These are phyloP conservation scores for Passerculus sandwichensis DNA, from an alignment of 2,797 vertebrate species.

Conservation along the genomic window DNA sequence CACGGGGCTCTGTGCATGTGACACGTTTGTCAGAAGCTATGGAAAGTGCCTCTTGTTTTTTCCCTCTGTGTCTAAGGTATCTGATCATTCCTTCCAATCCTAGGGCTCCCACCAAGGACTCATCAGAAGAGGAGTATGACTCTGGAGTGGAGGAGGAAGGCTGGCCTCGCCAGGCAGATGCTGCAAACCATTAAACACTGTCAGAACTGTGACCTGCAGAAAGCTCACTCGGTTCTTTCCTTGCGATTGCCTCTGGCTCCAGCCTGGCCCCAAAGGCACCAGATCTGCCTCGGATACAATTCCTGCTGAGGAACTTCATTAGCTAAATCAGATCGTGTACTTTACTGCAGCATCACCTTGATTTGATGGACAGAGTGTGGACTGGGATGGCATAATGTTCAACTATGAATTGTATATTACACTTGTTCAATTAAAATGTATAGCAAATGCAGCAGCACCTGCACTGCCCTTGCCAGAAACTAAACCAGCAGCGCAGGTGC, in stretches of 20 bases:
- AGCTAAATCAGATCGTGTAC: conserved; percentile 73
- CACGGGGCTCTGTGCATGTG: background rate
- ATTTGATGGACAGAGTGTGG: conserved; percentile 73
- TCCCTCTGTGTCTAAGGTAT: background rate
- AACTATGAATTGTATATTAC: conserved; percentile 77
- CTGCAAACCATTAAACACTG: conserved; percentile 89
- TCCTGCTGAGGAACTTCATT: conserved; percentile 62
- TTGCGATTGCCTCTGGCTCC: conserved; percentile 63
- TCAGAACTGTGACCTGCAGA: conserved; percentile 39
- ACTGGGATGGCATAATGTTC: conserved; percentile 71
- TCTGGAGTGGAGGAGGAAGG: conserved; percentile 93
- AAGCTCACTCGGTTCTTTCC: conserved; percentile 60
- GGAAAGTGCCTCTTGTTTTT: background rate
- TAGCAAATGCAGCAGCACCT: conserved; percentile 57
- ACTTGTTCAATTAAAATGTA: conserved; percentile 75
- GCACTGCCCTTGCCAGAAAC: background rate
- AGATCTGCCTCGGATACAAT: conserved; percentile 40
- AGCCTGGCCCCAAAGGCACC: conserved; percentile 63
- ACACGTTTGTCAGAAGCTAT: background rate
- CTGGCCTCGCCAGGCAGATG: conserved; percentile 94
- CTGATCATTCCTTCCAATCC: conserved; percentile 50
- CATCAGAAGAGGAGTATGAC: conserved; percentile 92
- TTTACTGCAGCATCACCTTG: conserved; percentile 71
- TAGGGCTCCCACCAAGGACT: conserved; percentile 89
- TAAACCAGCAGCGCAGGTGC: conserved; percentile 50